phyloP scores from a whole-genome alignment of 2,888 invertebrate genomes.

The Synergus laeviventris region DNA sequence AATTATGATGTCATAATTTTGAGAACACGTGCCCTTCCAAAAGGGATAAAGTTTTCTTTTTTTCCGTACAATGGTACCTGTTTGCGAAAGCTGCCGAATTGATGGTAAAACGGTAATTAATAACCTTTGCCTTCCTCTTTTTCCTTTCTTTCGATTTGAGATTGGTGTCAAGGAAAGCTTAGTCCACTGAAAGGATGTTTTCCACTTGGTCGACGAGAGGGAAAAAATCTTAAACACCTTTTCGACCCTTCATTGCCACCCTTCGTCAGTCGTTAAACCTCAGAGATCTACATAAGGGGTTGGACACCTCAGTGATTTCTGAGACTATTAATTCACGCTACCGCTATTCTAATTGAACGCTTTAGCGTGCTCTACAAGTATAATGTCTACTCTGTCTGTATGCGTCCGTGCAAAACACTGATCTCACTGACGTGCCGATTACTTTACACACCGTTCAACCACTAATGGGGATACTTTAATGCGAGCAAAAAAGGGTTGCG shows the following conservation, averaged over 20 bases:
- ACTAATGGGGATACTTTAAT: slow-evolving; percentile 1
- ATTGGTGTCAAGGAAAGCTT: background rate
- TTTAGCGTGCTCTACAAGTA: slow-evolving; percentile 11
- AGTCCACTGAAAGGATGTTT: slow-evolving; percentile 30
- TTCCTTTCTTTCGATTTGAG: background rate
- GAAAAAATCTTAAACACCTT: slow-evolving; percentile 28
- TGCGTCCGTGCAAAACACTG: slow-evolving; percentile 20
- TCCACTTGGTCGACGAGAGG: slow-evolving; percentile 27
- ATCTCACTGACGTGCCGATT: slow-evolving; percentile 9
- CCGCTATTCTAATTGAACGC: slow-evolving; percentile 10
- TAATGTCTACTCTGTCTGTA: slow-evolving; percentile 5
- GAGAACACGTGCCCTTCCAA: background rate
- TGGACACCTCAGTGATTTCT: slow-evolving; percentile 34
- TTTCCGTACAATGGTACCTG: slow-evolving; percentile 10
- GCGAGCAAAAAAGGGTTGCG: slow-evolving; percentile 1
- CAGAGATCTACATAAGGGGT: slow-evolving; percentile 31
- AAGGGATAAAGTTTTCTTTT: slow-evolving; percentile 4
- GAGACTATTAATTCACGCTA: slow-evolving; percentile 32
- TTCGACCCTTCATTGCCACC: slow-evolving; percentile 30
- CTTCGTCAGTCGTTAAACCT: slow-evolving; percentile 13
- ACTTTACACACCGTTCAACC: slow-evolving; percentile 33
- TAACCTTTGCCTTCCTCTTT: background rate
- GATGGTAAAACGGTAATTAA: slow-evolving; percentile 16
- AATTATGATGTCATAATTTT: background rate
- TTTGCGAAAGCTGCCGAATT: slow-evolving; percentile 14